Evolutionary conservation across 2,888 invertebrate species (phyloP).

Genomic region (Drosophila bunnanda): DNA sequence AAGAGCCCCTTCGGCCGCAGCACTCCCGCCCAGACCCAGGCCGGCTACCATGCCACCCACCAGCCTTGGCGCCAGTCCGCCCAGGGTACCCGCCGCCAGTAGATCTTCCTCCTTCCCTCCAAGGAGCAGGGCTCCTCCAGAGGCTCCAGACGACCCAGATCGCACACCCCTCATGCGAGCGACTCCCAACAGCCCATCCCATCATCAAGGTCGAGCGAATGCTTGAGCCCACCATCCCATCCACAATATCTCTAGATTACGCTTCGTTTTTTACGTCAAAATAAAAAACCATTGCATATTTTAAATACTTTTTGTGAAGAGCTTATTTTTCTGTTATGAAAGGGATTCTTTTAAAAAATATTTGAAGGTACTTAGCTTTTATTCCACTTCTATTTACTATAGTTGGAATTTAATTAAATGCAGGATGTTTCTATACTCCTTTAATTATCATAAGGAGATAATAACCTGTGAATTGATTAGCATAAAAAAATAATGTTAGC

Average conservation of each 20-base stretch:
- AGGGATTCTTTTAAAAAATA: fast-evolving
- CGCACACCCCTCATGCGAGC: constrained; percentile 48
- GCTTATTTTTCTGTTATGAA: too few species aligned
- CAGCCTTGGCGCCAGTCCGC: constrained; percentile 61
- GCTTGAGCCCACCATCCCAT: background rate
- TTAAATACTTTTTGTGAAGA: constrained; percentile 5
- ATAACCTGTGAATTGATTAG: background rate
- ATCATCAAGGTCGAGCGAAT: constrained; percentile 40
- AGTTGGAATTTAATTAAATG: too few species aligned
- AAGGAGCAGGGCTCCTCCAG: constrained; percentile 15
- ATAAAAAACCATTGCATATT: constrained; percentile 58
- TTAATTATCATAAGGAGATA: background rate
- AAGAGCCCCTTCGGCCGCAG: constrained; percentile 82
- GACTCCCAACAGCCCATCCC: constrained; percentile 39
- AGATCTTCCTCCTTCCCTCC: constrained; percentile 1
- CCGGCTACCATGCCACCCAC: constrained; percentile 65
- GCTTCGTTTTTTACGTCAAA: constrained; percentile 45
- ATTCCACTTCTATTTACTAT: background rate
- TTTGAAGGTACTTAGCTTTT: background rate
- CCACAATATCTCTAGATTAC: constrained; percentile 33
- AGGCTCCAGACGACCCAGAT: constrained; percentile 22
- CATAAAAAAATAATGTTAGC: background rate
- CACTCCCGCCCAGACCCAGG: constrained; percentile 74
- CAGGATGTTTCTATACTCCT: background rate
- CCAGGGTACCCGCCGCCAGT: constrained; percentile 41